Conservation (phyloP, 2,113 vertebrate species). For the Neoarius graeffei region DNA sequence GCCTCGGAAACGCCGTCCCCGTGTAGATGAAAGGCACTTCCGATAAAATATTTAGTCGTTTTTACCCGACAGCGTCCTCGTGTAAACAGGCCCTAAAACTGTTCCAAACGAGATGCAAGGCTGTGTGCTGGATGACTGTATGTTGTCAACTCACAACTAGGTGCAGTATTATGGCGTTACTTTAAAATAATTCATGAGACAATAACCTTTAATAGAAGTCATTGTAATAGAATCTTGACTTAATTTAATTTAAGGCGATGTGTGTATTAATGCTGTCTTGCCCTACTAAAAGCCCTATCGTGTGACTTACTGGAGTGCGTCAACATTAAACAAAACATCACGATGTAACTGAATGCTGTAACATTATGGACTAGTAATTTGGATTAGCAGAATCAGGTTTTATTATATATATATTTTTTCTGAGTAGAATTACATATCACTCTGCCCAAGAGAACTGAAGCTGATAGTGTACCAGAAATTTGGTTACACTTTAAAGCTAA, state of each 20-base stretch:
- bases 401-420: background rate
- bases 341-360: background rate
- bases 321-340: background rate
- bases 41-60: too few relatives aligned
- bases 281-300: background rate
- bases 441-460: background rate
- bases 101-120: background rate
- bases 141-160: background rate
- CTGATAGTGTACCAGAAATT: background rate
- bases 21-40: too few relatives aligned
- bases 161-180: background rate
- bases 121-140: background rate
- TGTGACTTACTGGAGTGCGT: background rate
- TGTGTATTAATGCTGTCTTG: too few relatives aligned
- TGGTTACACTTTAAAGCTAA: background rate
- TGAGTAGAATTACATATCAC: background rate
- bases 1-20: too few relatives aligned
- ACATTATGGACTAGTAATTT: background rate
- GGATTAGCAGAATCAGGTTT: background rate
- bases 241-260: background rate
- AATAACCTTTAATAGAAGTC: background rate
- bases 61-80: too few relatives aligned
- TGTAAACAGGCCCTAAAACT: too few relatives aligned
- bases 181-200: background rate
- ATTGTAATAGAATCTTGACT: background rate